Conservation (phyloP, 92 coral and sea anemone genomes). For the Pocillopora grandis region DNA sequence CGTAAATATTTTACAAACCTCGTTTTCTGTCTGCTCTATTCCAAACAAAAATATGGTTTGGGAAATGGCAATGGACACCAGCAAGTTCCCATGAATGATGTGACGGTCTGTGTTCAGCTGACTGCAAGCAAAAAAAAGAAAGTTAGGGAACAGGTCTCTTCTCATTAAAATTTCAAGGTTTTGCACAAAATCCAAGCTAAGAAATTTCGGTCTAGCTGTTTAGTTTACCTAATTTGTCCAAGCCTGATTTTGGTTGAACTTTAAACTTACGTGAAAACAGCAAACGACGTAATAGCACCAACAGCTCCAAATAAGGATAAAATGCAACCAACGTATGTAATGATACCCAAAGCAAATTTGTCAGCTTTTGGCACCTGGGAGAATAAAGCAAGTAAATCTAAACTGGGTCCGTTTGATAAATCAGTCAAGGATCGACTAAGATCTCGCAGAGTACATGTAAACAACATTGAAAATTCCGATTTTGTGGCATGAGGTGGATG, state of each 20-base stretch:
- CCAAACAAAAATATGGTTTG: conserved; percentile 85
- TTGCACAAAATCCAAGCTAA: too few relatives aligned
- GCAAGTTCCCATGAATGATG: conserved; percentile 78
- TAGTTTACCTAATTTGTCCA: background rate
- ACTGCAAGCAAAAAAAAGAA: conserved; percentile 15
- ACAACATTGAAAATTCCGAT: too few relatives aligned
- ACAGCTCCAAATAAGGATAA: conserved; percentile 76
- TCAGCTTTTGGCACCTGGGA: conserved; percentile 48
- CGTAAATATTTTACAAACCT: conserved; percentile 31
- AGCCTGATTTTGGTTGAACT: too few relatives aligned
- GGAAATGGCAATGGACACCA: conserved; percentile 80
- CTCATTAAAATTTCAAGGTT: background rate
- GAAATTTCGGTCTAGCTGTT: background rate
- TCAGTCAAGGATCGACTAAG: too few relatives aligned
- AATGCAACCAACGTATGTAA: conserved; percentile 75
- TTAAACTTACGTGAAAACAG: conserved; percentile 62
- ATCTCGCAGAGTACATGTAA: background rate
- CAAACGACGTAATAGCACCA: conserved; percentile 64
- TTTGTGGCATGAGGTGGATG: too few relatives aligned
- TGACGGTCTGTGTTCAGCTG: conserved; percentile 74
- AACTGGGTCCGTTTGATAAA: background rate
- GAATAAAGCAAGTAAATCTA: background rate
- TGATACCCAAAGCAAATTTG: conserved; percentile 62
- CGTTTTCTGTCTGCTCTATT: conserved; percentile 59
- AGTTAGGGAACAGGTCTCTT: background rate